phyloP scores from a whole-genome alignment of 2,113 vertebrate species.

The Poeciliopsis retropinna region DNA sequence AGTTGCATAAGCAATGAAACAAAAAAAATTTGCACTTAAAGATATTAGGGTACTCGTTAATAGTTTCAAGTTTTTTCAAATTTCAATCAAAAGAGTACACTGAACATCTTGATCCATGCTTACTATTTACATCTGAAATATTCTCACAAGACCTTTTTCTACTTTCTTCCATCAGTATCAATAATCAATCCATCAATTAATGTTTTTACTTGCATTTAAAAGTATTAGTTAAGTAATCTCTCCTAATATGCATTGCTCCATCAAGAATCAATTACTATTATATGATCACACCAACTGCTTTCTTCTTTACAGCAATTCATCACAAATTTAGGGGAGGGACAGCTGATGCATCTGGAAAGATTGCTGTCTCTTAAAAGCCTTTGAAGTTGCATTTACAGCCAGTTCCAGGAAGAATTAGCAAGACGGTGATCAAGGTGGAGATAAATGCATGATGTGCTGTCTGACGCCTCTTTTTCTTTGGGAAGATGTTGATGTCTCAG shows the following conservation, averaged over 20 bases:
- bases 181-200: not conserved
- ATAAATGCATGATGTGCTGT: constrained; percentile 54
- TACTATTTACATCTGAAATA: not conserved
- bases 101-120: not conserved
- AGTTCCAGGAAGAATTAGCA: constrained; percentile 28
- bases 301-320: constrained; percentile 28
- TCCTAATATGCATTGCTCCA: constrained; percentile 1
- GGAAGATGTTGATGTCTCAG: constrained; percentile 54
- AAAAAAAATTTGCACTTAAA: too few species aligned
- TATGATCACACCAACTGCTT: not conserved
- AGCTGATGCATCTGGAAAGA: constrained; percentile 1
- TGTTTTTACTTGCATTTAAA: constrained; percentile 12
- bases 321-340: not conserved
- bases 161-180: too few species aligned
- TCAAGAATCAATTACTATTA: constrained; percentile 10
- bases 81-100: not conserved
- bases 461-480: constrained; percentile 31
- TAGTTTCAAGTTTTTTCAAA: not conserved
- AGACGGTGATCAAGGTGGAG: constrained; percentile 49
- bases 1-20: too few species aligned
- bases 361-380: constrained; percentile 35
- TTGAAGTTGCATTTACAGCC: constrained; percentile 63
- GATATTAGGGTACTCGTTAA: too few species aligned
- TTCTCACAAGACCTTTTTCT: not conserved
- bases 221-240: constrained; percentile 11